Evolutionary conservation across 2,113 vertebrate species (phyloP), one percentile per base, ranked within the genome.

Genomic region (Peromyscus californicus): DNA sequence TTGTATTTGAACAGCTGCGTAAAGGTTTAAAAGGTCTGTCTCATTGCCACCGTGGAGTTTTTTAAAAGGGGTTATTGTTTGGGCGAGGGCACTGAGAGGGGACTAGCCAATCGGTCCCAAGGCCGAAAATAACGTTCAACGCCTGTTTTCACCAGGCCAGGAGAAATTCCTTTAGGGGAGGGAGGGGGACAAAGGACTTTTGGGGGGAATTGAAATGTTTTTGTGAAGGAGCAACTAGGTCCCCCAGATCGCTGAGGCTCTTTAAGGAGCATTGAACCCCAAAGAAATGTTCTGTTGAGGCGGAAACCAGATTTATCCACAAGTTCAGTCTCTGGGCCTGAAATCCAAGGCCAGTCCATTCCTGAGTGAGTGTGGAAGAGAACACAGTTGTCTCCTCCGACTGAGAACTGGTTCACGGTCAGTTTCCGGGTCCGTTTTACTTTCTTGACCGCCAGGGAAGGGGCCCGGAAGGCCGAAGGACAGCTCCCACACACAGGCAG

Each of bases 1-100:
- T 99, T 99, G 99, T 99, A 99, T 99, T 99, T 99, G 99, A 99
- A 99, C 99, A 99, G 98, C 99, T 99, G 99, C 98, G 95, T 98
- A 98, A 98, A 99, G 98, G 98, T 99, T 99, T 98, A 94, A 98
- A 99, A 98, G 98, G 99, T 99, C 99, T 99, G 99, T 99, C 99
- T 99, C 99, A 99, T 99, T 98, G 99, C 98, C 99, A 99, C 99
- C 94, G 97, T 83, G 96, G 97, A 98, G 98, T 95, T 98, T 98
- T 99, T 99, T 97, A 95, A 98, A 97, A 79, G 69, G 98, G 98
- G 97, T 98, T 99, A 98, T 98, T 98, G 98, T 98, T 98, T 98
- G 98, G 97, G 97, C 80, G 2, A 98, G 42, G 89, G 84, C 96
- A 98, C 97, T 51, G 94, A 24, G 57, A 98, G 98, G 97, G 15